Evolutionary conservation across 2,888 invertebrate genomes (phyloP), one percentile per base, ranked within the genome.

Genomic region (Monoplex corrugatus): DNA sequence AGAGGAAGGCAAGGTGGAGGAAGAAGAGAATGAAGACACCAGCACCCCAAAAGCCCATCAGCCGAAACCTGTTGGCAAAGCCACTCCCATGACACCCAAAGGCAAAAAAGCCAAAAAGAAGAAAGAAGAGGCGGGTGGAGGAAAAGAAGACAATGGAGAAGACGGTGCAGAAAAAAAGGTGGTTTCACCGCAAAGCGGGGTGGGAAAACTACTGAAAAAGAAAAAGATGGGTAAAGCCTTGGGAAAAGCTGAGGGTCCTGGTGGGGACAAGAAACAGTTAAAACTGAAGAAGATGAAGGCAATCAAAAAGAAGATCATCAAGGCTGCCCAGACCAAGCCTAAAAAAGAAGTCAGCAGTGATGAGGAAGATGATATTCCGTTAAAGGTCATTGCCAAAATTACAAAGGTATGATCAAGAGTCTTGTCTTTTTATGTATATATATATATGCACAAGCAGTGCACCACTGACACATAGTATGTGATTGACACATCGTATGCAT

Each of bases 231-330:
- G 32, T 32, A 72, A 3, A 86, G 88, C 83, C 35, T 72, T 78
- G 89, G 75, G 84, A 78, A 87, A 85, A 84, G 85, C 63, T n/a
- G 68, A 87, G 89, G 87, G n/a, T 63, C 83, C 80, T 43, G 40
- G 84, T 88, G 86, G 87, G 45, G 68, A 23, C 40, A 83, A 75
- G 45, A 57, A 50, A 38, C 23, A 19, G 72, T 40, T 10, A 57
- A 87, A 75, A 78, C 45, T n/a, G 80, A 57, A 40, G 44, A 75
- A 43, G 50, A 38, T 5, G 86, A 82, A 45, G 28, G 50, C 80
- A 32, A 13, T 28, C 63, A 88, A 68, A 43, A 32, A 45, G 43
- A 50, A 86, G 72, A 43, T n/a, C 28, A 5, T 8, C 8, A 43
- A 84, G 57, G 38, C n/a, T n/a, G n/a, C n/a, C n/a, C n/a, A n/a